Evolutionary conservation across 2,888 invertebrate genomes (phyloP), one percentile per base, ranked within the genome.

Genomic region (Acanthosepion pharaonis): DNA sequence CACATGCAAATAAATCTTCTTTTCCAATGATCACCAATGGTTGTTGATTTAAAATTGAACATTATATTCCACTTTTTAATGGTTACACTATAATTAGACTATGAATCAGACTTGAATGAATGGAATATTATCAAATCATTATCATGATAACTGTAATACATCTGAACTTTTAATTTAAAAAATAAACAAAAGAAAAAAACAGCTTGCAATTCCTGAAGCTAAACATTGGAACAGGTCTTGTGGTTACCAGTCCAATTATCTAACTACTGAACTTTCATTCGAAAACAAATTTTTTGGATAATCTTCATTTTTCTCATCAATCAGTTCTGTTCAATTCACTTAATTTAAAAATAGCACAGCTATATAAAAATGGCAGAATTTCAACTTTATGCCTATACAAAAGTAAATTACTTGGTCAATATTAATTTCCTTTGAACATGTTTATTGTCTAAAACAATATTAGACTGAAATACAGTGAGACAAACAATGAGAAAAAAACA

Each of bases 381-480:
- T 78, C 78, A 78, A 78, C 78, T 33, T 33, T 78, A 33, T 33
- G 78, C 78, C 9, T 33, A 33, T 78, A 78, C 78, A n/a, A n/a
- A n/a, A 78, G 78, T 78, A 78, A 78, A 78, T 78, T 33, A n/a
- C 78, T 23, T 78, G 15, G 78, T 78, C 78, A 78, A 78, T 78
- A 78, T 78, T 78, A 78, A 78, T 78, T 78, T 78, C 78, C 78
- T 78, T n/a, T 78, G n/a, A 78, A 33, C 78, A n/a, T 78, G 78
- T n/a, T 78, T 78, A 78, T 78, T 78, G 78, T 78, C 78, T 78
- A 78, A 78, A 78, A 78, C 78, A 78, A 78, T 78, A 78, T 78
- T n/a, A 9, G 78, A 33, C 15, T 78, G 78, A 78, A 78, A 78
- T 28, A 78, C n/a, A 78, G n/a, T 15, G 18, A 78, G 78, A 78